Base-by-base conservation (phyloP, 2,797 vertebrate genomes). In the Enteromius afrohamiltoni region DNA sequence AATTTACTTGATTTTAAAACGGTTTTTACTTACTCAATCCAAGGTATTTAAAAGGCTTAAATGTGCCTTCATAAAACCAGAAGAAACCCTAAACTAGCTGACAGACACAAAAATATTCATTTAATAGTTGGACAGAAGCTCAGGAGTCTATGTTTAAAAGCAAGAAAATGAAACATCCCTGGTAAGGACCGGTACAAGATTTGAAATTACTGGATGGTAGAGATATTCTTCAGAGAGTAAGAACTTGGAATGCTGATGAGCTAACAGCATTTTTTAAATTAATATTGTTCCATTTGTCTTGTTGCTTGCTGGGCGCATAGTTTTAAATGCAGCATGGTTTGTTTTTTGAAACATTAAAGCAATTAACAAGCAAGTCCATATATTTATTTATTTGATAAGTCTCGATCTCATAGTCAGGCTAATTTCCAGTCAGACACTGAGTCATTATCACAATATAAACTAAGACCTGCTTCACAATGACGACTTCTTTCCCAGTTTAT, bases 41-140 rank as follows among this genome's bases (percentile, higher is more conserved):
- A 49, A 49, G 49, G 17, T 19, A 17, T 16, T 51, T 51, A 29
- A 62, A 62, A 62, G 13, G 5, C 23, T 29, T 16, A 62, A 6
- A 29, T 62, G 26, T 62, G 23, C 58, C 13, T 62, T 62, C 11
- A 62, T 29, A 29, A 16, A 62, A 14, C 13, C 26, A 29, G 60
- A 26, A 62, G 4, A 26, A 6, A 62, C 58, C 23, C 11, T 14
- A 55, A 55, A 55, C 21, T 26, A 62, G 13, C 58, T 62, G 58
- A 16, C 58, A 29, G 58, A 29, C 14, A 62, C 23, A 29, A 62
- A 62, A 9, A 65, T 65, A 19, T 65, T 19, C 0, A 34, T 34
- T 65, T 65, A 67, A 67, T 65, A 65, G 62, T 37, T 67, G 16
- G 29, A 34, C 16, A 34, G 62, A 65, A 67, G 62, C 62, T 65